These are phyloP conservation scores for Delichon dasypus DNA, from an alignment of 2,797 vertebrate genomes.

Conservation along the genomic window DNA sequence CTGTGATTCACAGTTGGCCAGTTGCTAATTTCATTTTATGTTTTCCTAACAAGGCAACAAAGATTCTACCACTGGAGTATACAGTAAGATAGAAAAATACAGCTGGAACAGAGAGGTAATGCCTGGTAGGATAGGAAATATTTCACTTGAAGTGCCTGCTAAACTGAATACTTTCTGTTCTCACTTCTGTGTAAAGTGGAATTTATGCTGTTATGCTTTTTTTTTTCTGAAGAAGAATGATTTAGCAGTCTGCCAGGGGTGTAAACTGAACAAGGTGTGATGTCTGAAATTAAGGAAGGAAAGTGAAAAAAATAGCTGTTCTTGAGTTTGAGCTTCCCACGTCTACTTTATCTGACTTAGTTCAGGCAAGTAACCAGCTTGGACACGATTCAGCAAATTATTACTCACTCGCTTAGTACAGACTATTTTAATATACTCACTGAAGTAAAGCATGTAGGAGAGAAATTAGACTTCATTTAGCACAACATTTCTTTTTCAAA, in stretches of 20 bases:
- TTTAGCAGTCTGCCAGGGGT: background rate
- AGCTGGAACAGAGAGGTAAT: background rate
- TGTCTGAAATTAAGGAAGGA: conserved; percentile 2
- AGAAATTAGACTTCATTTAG: background rate
- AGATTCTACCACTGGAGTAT: background rate
- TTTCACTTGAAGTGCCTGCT: background rate
- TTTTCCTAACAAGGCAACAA: background rate
- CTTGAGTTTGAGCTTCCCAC: background rate
- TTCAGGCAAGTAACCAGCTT: background rate
- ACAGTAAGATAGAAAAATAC: background rate
- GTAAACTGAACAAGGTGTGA: background rate
- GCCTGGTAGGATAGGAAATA: background rate
- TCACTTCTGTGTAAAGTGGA: background rate
- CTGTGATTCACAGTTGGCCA: background rate
- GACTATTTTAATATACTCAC: background rate
- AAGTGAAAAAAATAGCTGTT: background rate
- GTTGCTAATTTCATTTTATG: background rate
- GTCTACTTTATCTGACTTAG: background rate
- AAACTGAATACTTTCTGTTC: background rate
- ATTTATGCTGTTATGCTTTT: background rate
- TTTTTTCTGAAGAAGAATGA: background rate
- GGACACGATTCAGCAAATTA: background rate
- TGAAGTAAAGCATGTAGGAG: background rate
- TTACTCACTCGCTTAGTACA: background rate
- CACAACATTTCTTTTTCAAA: background rate